Percentiles rank a stretch among this genome's conserved stretches.
Evolutionary conservation across 2,888 invertebrate species (phyloP).

Genomic region (Labia minor): DNA sequence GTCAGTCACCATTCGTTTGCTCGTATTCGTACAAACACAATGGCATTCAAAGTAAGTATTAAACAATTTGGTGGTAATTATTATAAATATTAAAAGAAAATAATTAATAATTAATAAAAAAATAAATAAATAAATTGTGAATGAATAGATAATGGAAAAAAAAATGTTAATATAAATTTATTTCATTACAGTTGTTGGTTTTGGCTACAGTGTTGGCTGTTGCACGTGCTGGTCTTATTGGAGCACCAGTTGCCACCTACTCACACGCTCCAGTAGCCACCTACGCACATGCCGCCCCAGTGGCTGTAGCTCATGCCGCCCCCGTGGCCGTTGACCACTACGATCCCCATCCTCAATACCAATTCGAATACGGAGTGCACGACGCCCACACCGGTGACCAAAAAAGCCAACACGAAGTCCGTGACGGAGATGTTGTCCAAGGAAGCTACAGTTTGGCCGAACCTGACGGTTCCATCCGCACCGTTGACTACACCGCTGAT

Average conservation of each 20-base stretch:
- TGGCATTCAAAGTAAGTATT: not conserved
- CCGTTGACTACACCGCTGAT: constrained; percentile 52
- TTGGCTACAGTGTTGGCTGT: not conserved
- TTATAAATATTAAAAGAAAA: not conserved
- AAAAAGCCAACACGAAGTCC: constrained; percentile 55
- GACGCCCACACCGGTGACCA: constrained; percentile 60
- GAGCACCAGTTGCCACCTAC: no score
- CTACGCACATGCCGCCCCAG: not conserved
- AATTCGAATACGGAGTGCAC: constrained; percentile 57
- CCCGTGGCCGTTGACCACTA: not conserved
- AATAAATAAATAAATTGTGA: not conserved
- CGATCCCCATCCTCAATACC: constrained; percentile 41
- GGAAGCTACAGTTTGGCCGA: constrained; percentile 55
- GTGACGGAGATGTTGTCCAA: constrained; percentile 61
- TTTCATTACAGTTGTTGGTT: not conserved
- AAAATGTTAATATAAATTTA: not conserved
- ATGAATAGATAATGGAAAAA: not conserved
- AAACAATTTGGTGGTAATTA: not conserved
- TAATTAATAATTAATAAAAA: not conserved
- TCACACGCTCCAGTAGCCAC: not conserved
- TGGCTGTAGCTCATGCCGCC: not conserved
- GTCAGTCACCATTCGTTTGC: not conserved
- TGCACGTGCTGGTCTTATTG: not conserved
- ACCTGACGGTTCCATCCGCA: constrained; percentile 51
- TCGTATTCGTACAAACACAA: not conserved